These are phyloP conservation scores for Xestia ashworthii DNA, from an alignment of 2,888 invertebrate species.

Conservation along the genomic window DNA sequence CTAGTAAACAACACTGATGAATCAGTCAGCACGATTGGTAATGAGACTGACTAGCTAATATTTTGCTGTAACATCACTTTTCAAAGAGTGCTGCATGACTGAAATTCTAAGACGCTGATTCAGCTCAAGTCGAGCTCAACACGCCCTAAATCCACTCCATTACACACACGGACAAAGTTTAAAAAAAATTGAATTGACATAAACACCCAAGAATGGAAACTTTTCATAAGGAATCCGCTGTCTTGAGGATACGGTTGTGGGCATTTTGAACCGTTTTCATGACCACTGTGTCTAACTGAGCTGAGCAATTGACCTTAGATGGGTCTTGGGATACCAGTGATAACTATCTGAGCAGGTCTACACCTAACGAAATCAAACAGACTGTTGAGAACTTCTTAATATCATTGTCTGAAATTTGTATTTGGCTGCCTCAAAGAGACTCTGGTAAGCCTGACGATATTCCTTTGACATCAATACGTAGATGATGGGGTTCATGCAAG, in stretches of 20 bases:
- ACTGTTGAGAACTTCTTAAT: constrained; percentile 18
- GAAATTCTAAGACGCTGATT: no score
- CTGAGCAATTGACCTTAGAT: not conserved
- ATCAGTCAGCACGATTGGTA: no score
- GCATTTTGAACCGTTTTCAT: not conserved
- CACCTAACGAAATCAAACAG: not conserved
- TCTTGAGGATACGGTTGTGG: no score
- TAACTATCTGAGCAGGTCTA: not conserved
- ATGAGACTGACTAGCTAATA: not conserved
- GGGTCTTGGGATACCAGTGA: not conserved
- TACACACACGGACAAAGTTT: not conserved
- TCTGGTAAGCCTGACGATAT: constrained; percentile 96
- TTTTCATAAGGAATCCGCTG: not conserved
- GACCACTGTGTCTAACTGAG: not conserved
- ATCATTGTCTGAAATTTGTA: constrained; percentile 57
- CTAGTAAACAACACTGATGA: not conserved
- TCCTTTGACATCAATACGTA: constrained; percentile 98
- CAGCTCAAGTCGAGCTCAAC: not conserved
- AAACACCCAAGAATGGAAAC: not conserved
- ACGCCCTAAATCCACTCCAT: not conserved
- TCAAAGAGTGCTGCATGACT: not conserved
- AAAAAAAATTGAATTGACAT: not conserved
- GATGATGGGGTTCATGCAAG: constrained; percentile 97
- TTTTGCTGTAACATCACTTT: not conserved
- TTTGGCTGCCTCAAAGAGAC: constrained; percentile 91